phyloP scores from a whole-genome alignment of 2,113 vertebrate species.

The Sorex fumeus region DNA sequence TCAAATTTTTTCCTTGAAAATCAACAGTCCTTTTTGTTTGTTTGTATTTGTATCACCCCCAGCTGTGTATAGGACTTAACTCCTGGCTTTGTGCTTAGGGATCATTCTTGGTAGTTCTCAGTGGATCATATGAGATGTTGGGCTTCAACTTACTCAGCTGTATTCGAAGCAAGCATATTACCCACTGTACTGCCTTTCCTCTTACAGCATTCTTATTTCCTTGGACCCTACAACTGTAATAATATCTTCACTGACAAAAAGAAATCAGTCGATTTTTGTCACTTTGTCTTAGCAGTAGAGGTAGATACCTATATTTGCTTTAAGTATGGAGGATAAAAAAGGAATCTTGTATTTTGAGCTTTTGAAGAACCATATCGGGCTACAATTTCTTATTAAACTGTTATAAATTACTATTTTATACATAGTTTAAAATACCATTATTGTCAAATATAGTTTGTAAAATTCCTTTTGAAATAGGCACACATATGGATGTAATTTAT shows the following conservation, averaged over 20 bases:
- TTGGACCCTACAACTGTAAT: background rate
- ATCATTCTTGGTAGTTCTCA: too few species aligned
- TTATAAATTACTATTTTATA: constrained; percentile 44
- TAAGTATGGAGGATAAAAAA: background rate
- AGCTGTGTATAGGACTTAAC: too few species aligned
- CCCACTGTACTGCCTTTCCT: background rate
- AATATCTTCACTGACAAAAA: background rate
- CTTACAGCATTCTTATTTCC: background rate
- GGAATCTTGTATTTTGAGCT: background rate
- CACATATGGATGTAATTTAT: constrained; percentile 32
- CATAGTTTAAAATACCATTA: constrained; percentile 48
- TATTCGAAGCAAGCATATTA: too few species aligned
- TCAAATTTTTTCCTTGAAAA: too few species aligned
- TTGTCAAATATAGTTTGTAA: background rate
- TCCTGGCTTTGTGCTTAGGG: too few species aligned
- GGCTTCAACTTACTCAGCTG: too few species aligned
- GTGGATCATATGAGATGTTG: too few species aligned
- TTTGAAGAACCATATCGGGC: background rate
- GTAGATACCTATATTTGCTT: background rate
- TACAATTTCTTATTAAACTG: constrained; percentile 34
- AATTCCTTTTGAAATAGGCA: constrained; percentile 14
- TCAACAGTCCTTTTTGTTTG: too few species aligned
- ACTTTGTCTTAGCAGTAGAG: background rate
- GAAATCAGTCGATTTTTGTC: background rate
- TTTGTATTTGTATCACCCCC: too few species aligned